Conservation (phyloP, 2,888 invertebrate genomes). For the Sylvicola fuscatus region DNA sequence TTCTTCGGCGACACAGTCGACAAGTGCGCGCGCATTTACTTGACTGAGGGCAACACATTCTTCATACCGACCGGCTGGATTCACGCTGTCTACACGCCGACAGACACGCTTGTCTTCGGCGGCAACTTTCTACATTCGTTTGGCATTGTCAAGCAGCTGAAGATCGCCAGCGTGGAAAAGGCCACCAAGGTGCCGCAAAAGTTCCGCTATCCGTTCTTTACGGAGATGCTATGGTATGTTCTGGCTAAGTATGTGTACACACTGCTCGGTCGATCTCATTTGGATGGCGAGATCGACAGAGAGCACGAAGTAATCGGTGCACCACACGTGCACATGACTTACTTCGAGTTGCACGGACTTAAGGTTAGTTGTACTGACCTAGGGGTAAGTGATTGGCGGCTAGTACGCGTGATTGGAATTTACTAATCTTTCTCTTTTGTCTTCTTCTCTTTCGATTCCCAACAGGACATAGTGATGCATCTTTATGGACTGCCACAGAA, state of each 20-base stretch:
- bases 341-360: constrained; percentile 56
- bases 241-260: constrained; percentile 80
- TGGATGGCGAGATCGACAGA: constrained; percentile 28
- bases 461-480: constrained; percentile 73
- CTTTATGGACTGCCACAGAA: constrained; percentile 73
- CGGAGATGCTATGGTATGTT: constrained; percentile 97
- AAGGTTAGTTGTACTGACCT: constrained; percentile 29
- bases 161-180: constrained; percentile 91
- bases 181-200: constrained; percentile 90
- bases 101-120: constrained; percentile 91
- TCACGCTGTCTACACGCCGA: constrained; percentile 93
- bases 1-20: constrained; percentile 96
- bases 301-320: constrained; percentile 15
- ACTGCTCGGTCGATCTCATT: constrained; percentile 62
- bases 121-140: constrained; percentile 95
- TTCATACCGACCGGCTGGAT: constrained; percentile 99
- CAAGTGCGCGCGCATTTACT: constrained; percentile 63
- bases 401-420: no score
- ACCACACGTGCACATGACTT: constrained; percentile 53
- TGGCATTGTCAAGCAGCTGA: constrained; percentile 86
- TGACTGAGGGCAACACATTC: constrained; percentile 81
- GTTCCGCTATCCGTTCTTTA: constrained; percentile 95
- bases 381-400: no score
- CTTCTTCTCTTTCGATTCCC: constrained; percentile 10
- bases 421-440: no score